Evolutionary conservation across 2,113 vertebrate genomes (phyloP).

Genomic region (Chiloscyllium plagiosum): DNA sequence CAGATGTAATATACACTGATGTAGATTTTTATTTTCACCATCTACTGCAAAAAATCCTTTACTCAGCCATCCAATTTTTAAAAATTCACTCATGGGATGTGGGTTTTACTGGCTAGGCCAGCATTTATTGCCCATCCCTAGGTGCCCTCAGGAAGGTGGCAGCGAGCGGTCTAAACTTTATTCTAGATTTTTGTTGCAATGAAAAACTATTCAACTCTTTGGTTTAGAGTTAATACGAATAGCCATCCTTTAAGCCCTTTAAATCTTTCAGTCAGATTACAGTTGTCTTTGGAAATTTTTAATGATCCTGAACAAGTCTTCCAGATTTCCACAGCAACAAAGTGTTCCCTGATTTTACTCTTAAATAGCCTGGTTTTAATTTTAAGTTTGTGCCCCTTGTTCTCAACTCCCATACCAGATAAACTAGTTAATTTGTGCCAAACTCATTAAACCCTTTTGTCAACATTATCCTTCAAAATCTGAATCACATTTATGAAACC

Average conservation of each 20-base stretch:
- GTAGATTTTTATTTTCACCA: background rate
- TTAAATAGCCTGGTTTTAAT: background rate
- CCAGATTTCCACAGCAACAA: background rate
- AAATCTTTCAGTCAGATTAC: background rate
- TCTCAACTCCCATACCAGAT: background rate
- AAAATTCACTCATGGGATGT: too few species aligned
- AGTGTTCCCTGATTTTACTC: background rate
- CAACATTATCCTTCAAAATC: background rate
- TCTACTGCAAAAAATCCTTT: background rate
- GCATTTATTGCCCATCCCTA: too few species aligned
- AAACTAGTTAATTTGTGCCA: background rate
- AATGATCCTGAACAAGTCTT: background rate
- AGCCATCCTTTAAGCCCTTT: too few species aligned
- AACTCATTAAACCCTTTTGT: background rate
- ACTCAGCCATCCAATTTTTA: background rate
- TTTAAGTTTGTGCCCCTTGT: background rate
- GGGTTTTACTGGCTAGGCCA: too few species aligned
- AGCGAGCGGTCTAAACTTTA: too few species aligned
- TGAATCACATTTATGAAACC: background rate
- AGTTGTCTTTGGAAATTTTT: background rate
- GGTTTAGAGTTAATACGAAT: background rate
- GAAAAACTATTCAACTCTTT: background rate
- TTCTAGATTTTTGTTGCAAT: background rate
- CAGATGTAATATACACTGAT: background rate
- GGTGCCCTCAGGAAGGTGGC: too few species aligned